Base-by-base conservation (phyloP, 2,113 vertebrate species). In the Misgurnus anguillicaudatus region DNA sequence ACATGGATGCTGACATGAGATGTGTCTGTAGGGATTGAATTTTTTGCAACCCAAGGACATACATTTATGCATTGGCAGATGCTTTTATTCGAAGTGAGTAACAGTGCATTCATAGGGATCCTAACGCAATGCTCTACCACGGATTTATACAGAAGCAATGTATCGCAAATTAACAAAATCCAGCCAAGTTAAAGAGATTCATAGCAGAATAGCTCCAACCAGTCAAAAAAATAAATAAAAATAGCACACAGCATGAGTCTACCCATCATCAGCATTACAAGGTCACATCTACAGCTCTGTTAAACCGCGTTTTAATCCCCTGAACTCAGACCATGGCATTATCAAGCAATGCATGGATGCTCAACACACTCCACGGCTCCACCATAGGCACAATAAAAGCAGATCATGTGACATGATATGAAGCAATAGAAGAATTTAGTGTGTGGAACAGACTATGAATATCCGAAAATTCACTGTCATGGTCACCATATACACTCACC, bases 241-340 rank as follows among this genome's bases (percentile, higher is more conserved):
- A 31, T 0, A 31, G 3, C 2, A 31, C 31, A 48, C 77, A 70
- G 36, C 53, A 74, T n/a, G n/a, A 8, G 47, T 77, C 62, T 42
- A 11, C 16, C 36, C 47, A 63, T 67, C 24, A 64, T 67, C 24
- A 64, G 62, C 62, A 38, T 14, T 14, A 48, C 68, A 78, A 80
- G 75, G 82, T 80, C 82, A 84, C 82, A 63, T 78, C 76, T 38
- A 68, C 8, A 71, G 41, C 19, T 45, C 41, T 2, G 14, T 64
- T 66, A 0, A 47, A 21, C 53, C 53, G 41, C 4, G 36, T 41
- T 73, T 73, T 9, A 73, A 73, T 73, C 38, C 70, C 39, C 53
- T 13, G 0, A 58, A 72, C 53, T 72, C 36, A 57, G 58, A 72
- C 6, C 38, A 4, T 8, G 41, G 11, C 36, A 73, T 73, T 73